Percentiles rank a stretch among this genome's conserved stretches.
Evolutionary conservation across 2,888 invertebrate species (phyloP).

Genomic region (Morpho deidamia): DNA sequence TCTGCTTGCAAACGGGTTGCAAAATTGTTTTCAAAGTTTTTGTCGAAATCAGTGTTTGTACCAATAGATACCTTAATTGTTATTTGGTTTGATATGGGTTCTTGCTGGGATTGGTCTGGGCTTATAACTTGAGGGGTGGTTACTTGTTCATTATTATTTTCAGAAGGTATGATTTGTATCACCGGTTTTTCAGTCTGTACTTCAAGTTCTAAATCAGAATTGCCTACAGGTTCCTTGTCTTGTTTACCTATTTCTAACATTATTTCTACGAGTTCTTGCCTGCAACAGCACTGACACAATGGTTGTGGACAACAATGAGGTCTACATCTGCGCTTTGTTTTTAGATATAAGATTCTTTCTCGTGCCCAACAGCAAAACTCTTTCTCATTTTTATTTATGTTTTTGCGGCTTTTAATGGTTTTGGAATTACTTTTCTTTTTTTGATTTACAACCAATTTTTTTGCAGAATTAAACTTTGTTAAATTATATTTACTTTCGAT

Average conservation of each 20-base stretch:
- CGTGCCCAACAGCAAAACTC: slow-evolving; percentile 49
- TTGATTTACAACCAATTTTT: not conserved
- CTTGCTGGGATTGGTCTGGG: too few relatives aligned
- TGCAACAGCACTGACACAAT: slow-evolving; percentile 44
- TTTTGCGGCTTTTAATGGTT: not conserved
- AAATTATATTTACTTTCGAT: not conserved
- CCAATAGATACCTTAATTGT: not conserved
- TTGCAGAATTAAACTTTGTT: not conserved
- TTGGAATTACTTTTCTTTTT: slow-evolving; percentile 2
- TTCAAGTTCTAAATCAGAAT: too few relatives aligned
- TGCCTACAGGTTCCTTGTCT: too few relatives aligned
- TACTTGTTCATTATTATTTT: not conserved
- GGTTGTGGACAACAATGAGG: slow-evolving; percentile 29
- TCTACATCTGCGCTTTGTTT: slow-evolving; percentile 2
- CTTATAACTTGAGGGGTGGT: too few relatives aligned
- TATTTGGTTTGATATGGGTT: too few relatives aligned
- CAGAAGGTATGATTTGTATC: not conserved
- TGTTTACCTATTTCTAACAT: not conserved
- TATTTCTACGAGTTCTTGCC: slow-evolving; percentile 3
- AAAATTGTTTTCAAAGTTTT: slow-evolving; percentile 7
- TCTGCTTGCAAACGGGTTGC: slow-evolving; percentile 1
- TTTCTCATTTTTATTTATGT: not conserved
- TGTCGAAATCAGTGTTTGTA: slow-evolving; percentile 13
- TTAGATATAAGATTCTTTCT: slow-evolving; percentile 14
- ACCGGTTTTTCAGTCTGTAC: not conserved